Evolutionary conservation across 2,888 invertebrate species (phyloP).

Genomic region (Nomada lathburiana): DNA sequence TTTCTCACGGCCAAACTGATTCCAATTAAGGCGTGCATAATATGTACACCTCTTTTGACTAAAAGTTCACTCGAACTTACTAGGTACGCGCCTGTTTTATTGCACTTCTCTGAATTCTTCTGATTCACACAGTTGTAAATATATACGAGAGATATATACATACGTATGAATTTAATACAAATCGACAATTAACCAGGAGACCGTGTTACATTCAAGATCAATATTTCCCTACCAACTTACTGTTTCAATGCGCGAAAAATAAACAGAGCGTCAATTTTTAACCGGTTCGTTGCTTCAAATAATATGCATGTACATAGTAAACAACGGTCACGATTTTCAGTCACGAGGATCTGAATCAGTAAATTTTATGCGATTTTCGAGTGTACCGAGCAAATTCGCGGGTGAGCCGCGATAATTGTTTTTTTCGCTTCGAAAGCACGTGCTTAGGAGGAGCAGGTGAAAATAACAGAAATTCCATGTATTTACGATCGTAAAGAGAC

Average conservation of each 20-base stretch:
- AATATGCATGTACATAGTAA: conserved; percentile 15
- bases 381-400: conserved; percentile 31
- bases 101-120: too few relatives aligned
- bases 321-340: conserved; percentile 35
- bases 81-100: too few relatives aligned
- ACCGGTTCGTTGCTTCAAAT: conserved; percentile 26
- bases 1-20: too few relatives aligned
- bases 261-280: conserved; percentile 10
- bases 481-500: neutral
- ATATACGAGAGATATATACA: too few relatives aligned
- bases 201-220: neutral
- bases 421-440: conserved; percentile 20
- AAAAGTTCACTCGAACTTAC: too few relatives aligned
- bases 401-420: conserved; percentile 33
- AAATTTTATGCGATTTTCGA: conserved; percentile 26
- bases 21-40: too few relatives aligned
- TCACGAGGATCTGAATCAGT: conserved; percentile 49
- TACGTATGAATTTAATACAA: neutral
- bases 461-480: conserved; percentile 5
- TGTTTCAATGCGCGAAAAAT: conserved; percentile 23
- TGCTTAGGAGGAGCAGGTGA: conserved; percentile 9
- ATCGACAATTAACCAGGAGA: neutral
- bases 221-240: conserved; percentile 7
- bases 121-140: too few relatives aligned
- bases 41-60: too few relatives aligned